Percentiles rank a stretch among this genome's conserved stretches.
Evolutionary conservation across 2,113 vertebrate genomes (phyloP).

Genomic region (Rana temporaria): DNA sequence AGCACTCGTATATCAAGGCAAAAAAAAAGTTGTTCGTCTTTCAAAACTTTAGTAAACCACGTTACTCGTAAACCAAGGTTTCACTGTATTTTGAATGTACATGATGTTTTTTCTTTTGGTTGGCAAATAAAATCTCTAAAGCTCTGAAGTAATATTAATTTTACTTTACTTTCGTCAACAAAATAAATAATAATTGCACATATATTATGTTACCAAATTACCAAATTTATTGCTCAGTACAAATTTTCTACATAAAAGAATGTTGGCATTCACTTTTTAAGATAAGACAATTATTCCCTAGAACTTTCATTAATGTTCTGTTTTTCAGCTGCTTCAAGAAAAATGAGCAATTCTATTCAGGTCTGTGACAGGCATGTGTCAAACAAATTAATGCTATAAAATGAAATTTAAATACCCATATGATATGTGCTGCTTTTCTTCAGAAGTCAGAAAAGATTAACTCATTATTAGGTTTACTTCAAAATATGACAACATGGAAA

Average conservation of each 20-base stretch:
- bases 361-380: slow-evolving; percentile 13
- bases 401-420: not conserved
- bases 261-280: not conserved
- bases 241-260: slow-evolving; percentile 1
- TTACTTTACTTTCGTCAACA: too few species aligned
- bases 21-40: too few species aligned
- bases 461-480: not conserved
- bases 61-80: too few species aligned
- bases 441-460: slow-evolving; percentile 12
- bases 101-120: too few species aligned
- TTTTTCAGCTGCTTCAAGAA: not conserved
- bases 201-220: too few species aligned
- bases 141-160: too few species aligned
- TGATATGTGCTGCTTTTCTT: not conserved
- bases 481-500: slow-evolving; percentile 14
- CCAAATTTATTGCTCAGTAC: not conserved
- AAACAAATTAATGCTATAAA: slow-evolving; percentile 20
- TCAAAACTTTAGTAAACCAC: too few species aligned
- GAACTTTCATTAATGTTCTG: not conserved
- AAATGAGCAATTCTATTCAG: not conserved
- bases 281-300: slow-evolving; percentile 24
- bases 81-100: too few species aligned
- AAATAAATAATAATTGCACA: too few species aligned
- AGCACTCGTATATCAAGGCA: too few species aligned
- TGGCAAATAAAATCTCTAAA: too few species aligned